phyloP scores from a whole-genome alignment of 2,888 invertebrate species.

The Campoplex capitator region DNA sequence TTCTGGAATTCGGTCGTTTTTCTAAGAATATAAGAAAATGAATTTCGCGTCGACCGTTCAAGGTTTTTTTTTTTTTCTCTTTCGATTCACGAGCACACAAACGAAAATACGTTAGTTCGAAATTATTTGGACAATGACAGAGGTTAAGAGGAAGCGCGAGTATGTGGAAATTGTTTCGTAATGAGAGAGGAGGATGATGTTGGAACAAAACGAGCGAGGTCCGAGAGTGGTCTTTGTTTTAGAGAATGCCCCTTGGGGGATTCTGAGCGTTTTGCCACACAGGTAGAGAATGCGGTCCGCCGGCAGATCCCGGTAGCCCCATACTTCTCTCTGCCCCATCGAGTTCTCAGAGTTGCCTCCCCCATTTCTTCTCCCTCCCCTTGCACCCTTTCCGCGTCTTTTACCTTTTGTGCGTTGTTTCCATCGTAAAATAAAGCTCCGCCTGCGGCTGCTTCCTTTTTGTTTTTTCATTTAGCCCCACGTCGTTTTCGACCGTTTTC shows the following conservation, averaged over 20 bases:
- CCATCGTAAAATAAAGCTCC: constrained; percentile 52
- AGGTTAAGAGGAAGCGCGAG: constrained; percentile 60
- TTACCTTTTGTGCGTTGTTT: constrained; percentile 12
- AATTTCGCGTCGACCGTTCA: neutral
- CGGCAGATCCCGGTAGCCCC: constrained; percentile 51
- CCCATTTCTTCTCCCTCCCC: constrained; percentile 8
- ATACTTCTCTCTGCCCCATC: constrained; percentile 45
- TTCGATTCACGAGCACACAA: neutral
- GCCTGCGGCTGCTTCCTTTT: constrained; percentile 28
- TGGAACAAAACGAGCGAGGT: constrained; percentile 75
- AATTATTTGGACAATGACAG: constrained; percentile 49
- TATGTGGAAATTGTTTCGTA: constrained; percentile 79
- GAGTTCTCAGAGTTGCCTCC: constrained; percentile 32
- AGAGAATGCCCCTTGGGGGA: constrained; percentile 79
- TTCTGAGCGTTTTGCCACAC: constrained; percentile 79
- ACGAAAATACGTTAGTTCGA: neutral
- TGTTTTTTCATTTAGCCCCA: neutral
- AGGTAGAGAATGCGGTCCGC: constrained; percentile 81
- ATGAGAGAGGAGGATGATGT: constrained; percentile 77
- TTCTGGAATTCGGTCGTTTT: neutral
- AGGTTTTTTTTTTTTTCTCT: neutral
- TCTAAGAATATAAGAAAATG: neutral
- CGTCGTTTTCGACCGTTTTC: neutral
- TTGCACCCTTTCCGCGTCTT: constrained; percentile 22
- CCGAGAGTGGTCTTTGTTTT: constrained; percentile 77